Conservation (phyloP, 2,888 invertebrate genomes). For the Eudemis profundana region DNA sequence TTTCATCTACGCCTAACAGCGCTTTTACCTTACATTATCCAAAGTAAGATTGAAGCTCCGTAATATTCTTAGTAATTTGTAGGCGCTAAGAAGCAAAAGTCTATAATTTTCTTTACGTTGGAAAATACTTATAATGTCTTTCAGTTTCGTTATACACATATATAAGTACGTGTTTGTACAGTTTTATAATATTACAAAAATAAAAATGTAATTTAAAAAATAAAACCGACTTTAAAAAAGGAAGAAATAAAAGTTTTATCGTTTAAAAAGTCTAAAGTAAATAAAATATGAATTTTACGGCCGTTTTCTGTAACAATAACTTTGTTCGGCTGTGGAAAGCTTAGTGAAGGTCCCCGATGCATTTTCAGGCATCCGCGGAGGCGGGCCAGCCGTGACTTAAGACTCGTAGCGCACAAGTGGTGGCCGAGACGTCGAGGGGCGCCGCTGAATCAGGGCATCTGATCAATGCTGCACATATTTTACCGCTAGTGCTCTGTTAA, state of each 20-base stretch:
- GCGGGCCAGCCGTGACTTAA: slow-evolving; percentile 61
- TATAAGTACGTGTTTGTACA: too few species aligned
- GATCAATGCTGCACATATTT: slow-evolving; percentile 58
- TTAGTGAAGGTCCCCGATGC: not conserved
- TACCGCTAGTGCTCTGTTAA: too few species aligned
- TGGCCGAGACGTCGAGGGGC: slow-evolving; percentile 54
- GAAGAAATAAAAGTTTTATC: not conserved
- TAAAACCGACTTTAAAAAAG: not conserved
- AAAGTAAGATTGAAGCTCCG: slow-evolving; percentile 34
- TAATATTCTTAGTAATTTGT: slow-evolving; percentile 15
- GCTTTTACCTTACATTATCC: slow-evolving; percentile 25
- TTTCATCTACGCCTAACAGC: slow-evolving; percentile 30
- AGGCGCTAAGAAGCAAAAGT: not conserved
- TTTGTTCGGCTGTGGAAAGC: too few species aligned
- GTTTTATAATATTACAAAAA: too few species aligned
- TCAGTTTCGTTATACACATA: too few species aligned
- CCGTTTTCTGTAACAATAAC: not conserved
- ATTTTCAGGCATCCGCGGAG: slow-evolving; percentile 49
- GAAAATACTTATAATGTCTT: not conserved
- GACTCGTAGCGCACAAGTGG: slow-evolving; percentile 57
- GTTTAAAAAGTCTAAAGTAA: too few species aligned
- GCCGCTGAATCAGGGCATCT: slow-evolving; percentile 66
- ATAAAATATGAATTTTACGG: too few species aligned
- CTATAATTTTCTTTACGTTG: not conserved
- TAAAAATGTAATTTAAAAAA: too few species aligned